These are phyloP conservation scores for Zaprionus gabonicus DNA, from an alignment of 1,140 invertebrate species.

Conservation along the genomic window DNA sequence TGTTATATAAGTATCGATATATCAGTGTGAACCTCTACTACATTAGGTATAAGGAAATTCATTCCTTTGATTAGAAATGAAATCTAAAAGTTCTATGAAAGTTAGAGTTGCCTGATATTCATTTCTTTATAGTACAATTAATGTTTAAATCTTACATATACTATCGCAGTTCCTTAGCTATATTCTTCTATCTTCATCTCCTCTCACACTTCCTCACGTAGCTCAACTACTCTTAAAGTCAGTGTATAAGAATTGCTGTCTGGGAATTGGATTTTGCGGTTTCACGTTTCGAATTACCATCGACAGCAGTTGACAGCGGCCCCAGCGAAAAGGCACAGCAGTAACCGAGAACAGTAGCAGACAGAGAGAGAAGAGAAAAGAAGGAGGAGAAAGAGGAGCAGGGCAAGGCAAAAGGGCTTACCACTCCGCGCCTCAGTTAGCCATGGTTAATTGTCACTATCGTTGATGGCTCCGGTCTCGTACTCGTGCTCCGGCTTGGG, in stretches of 20 bases:
- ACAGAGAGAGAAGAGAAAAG: neutral
- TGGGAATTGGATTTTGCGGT: constrained; percentile 83
- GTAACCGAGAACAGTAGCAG: neutral
- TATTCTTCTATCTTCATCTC: neutral
- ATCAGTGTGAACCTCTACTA: too few relatives aligned
- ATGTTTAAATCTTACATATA: too few relatives aligned
- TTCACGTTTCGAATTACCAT: constrained; percentile 82
- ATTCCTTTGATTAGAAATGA: too few relatives aligned
- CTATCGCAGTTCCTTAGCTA: too few relatives aligned
- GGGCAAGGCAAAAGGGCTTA: constrained; percentile 2
- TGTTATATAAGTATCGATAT: too few relatives aligned
- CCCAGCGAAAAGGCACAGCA: constrained; percentile 24
- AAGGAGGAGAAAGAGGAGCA: neutral
- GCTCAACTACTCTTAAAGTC: neutral
- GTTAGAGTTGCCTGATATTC: too few relatives aligned
- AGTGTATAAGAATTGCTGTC: constrained; percentile 55
- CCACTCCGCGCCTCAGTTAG: constrained; percentile 57
- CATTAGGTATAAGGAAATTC: too few relatives aligned
- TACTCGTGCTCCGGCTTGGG: constrained; percentile 6
- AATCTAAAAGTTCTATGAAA: too few relatives aligned
- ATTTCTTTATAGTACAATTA: too few relatives aligned
- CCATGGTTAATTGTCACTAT: constrained; percentile 80
- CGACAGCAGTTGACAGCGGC: constrained; percentile 71
- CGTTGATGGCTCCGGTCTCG: constrained; percentile 48
- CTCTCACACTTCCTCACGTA: neutral